Base-by-base conservation (phyloP, 1,140 invertebrate species). In the Tetragonula clypearis region DNA sequence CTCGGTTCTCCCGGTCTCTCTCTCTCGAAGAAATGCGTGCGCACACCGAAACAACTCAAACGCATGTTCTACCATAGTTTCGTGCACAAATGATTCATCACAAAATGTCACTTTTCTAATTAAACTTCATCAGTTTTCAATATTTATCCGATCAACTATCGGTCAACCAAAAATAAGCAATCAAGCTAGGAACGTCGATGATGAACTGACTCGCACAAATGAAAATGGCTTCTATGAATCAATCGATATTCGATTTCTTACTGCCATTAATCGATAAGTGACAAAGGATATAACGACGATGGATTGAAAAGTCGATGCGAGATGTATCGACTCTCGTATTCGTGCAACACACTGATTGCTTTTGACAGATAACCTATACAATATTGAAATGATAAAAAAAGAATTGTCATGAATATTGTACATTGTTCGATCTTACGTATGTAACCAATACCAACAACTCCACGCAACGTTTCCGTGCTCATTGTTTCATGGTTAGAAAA, bases 1-100 rank as follows among this genome's bases (percentile, higher is more conserved):
- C 82, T 60, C 84, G 60, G 83, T 82, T 90, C 78, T 74, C 80
- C 41, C 41, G 65, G 58, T 68, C 41, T 71, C 56, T 68, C 41
- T 71, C 56, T 60, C 21, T n/a, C 71, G 69, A 62, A 41, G 76
- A 53, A 65, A 66, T 62, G 83, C 79, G 65, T 69, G 65, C 79
- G 79, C 79, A 21, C 87, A 58, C 79, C 69, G 75, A 82, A 72
- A 56, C 77, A n/a, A 35, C 53, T 78, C 53, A 30, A 58, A 71
- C 23, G 66, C 5, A 41, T 23, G 11, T 19, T n/a, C 2, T 26
- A 17, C 15, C 30, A n/a, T 14, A 65, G 8, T 55, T 62, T 65
- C 26, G 49, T 8, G 9, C 6, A 62, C 21, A n/a, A 56, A 9
- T n/a, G 23, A 49, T 30, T 21, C 55, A 14, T 58, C 17, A 26